Evolutionary conservation across 1,140 invertebrate species (phyloP).

Genomic region (Tetraneura akinire): DNA sequence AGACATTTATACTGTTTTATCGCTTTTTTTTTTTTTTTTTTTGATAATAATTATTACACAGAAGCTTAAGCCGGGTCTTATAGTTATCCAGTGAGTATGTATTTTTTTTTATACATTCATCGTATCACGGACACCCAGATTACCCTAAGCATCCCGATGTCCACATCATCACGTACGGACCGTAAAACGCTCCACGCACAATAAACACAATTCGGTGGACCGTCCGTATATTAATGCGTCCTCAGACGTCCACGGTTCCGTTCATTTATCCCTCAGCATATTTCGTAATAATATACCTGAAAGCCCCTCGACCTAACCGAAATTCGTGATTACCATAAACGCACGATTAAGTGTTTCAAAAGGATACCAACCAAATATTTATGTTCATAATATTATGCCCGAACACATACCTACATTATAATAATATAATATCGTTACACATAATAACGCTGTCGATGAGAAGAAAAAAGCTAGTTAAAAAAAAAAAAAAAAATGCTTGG

Average conservation of each 20-base stretch:
- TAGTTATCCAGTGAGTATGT: neutral
- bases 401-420: neutral
- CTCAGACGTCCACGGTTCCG: constrained; percentile 18
- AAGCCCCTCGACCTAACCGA: constrained; percentile 9
- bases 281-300: constrained; percentile 10
- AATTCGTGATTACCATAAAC: constrained; percentile 49
- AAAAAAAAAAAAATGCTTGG: too few species aligned
- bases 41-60: constrained; percentile 23
- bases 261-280: neutral
- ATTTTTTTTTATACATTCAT: constrained; percentile 35
- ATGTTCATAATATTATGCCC: neutral
- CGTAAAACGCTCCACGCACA: constrained; percentile 45
- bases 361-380: neutral
- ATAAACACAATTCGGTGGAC: constrained; percentile 49
- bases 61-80: constrained; percentile 17
- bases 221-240: constrained; percentile 31
- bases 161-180: constrained; percentile 39
- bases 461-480: too few species aligned
- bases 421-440: too few species aligned
- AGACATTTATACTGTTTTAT: constrained; percentile 7
- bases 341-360: constrained; percentile 18
- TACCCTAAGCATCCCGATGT: constrained; percentile 43
- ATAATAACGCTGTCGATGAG: too few species aligned
- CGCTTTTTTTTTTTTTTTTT: constrained; percentile 12
- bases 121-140: constrained; percentile 49